A percentile compares a stretch with the other conserved stretches of the same genome.
phyloP scores from a whole-genome alignment of 1,140 invertebrate species.

The Brachionus koreanus region DNA sequence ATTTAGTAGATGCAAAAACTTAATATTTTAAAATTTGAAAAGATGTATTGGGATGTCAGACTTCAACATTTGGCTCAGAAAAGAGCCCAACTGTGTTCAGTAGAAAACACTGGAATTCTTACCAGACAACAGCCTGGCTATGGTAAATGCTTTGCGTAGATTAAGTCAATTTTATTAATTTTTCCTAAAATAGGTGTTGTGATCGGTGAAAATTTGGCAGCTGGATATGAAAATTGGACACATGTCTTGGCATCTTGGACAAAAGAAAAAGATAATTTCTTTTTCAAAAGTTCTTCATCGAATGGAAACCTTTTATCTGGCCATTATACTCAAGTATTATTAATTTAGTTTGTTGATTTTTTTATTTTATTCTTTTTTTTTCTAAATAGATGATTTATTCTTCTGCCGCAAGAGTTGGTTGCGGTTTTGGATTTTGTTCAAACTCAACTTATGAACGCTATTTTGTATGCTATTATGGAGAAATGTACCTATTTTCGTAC shows the following conservation, averaged over 20 bases:
- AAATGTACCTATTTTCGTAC: constrained; percentile 31
- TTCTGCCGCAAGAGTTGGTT: constrained; percentile 37
- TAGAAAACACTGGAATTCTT: constrained; percentile 21
- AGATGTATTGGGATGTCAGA: constrained; percentile 44
- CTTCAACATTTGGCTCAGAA: constrained; percentile 37
- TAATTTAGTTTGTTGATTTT: not conserved
- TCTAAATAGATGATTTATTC: constrained; percentile 43
- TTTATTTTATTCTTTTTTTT: not conserved
- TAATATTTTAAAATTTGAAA: not conserved
- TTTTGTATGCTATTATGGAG: constrained; percentile 43
- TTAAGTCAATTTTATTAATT: not conserved
- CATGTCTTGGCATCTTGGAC: constrained; percentile 36
- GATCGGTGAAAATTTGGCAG: constrained; percentile 44
- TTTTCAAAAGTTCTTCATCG: constrained; percentile 22
- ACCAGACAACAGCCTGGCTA: constrained; percentile 39
- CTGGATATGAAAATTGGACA: constrained; percentile 41
- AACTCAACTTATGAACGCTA: constrained; percentile 39
- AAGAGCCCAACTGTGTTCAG: constrained; percentile 28
- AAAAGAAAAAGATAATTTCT: constrained; percentile 37
- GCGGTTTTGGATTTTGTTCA: constrained; percentile 13
- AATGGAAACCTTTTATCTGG: constrained; percentile 29
- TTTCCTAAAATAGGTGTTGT: constrained; percentile 1
- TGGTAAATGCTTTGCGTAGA: not conserved
- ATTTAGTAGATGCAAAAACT: not conserved
- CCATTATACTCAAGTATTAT: constrained; percentile 45